Evolutionary conservation across 2,113 vertebrate genomes (phyloP), one percentile per base, ranked within the genome.

Genomic region (Felis chaus): DNA sequence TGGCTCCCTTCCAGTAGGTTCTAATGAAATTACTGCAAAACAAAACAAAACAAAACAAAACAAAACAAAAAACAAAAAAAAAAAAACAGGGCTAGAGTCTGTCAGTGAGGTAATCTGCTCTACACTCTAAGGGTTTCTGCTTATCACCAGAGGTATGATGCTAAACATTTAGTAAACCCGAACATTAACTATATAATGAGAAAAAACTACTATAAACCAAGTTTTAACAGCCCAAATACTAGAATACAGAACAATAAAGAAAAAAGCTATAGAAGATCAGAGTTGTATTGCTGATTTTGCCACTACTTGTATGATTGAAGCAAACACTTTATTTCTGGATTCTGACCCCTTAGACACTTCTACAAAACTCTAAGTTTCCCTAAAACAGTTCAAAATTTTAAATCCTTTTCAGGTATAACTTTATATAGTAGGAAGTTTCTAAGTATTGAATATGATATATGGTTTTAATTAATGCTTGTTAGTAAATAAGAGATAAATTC

Each of bases 241-340:
- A 39, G 41, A 68, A 89, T 29, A 55, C 3, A 87, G 73, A 97
- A 19, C 5, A 45, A 50, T 63, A 36, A 89, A 27, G 39, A 73
- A 48, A 78, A 84, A 79, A 69, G 8, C 61, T 71, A n/a, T 6
- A 45, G 11, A 89, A 79, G n/a, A 85, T 36, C 23, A 89, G 31
- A 80, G 25, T 33, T 73, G 10, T 29, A 65, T 9, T 68, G 53
- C 14, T 57, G 1, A 80, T 65, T 95, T 68, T 91, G 78, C 53
- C 65, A 71, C 57, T 45, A 95, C 31, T 81, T 55, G 5, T 13
- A 91, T 16, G 3, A 83, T 13, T 71, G 36, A 71, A 91, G 50
- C 48, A 97, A 94, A 36, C 65, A 88, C 14, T 73, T 81, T 69
- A 92, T 71, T 95, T 91, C 61, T 71, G 63, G 79, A 78, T 93